These are phyloP conservation scores for Anas platyrhynchos DNA, from an alignment of 2,113 vertebrate genomes.

Conservation along the genomic window DNA sequence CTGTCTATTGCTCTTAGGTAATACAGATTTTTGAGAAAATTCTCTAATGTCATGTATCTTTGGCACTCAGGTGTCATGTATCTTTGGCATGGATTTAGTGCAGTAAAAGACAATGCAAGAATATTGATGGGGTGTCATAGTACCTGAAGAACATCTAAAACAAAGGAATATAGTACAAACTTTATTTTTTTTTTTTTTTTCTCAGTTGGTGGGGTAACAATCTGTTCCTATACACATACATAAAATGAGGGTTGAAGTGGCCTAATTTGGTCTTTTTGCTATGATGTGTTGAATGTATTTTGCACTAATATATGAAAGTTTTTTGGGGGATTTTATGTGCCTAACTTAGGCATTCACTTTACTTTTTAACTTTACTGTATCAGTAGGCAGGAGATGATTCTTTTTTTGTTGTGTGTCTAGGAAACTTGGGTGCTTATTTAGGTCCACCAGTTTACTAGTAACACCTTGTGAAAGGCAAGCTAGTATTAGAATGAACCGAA, in stretches of 20 bases:
- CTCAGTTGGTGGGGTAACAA: too few species aligned
- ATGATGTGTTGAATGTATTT: background rate
- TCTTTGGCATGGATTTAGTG: background rate
- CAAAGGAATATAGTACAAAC: background rate
- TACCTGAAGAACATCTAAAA: background rate
- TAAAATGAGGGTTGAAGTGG: background rate
- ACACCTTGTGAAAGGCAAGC: background rate
- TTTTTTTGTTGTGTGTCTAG: background rate
- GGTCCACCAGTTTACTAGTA: too few species aligned
- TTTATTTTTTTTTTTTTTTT: too few species aligned
- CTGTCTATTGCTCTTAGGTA: background rate
- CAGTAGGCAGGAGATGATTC: background rate
- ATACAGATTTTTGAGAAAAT: background rate
- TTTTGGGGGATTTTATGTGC: background rate
- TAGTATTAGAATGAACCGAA: background rate
- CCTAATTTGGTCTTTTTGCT: too few species aligned
- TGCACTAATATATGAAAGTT: background rate
- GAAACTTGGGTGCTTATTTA: background rate
- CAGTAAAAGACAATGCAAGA: background rate
- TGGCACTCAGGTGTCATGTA: background rate
- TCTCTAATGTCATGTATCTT: background rate
- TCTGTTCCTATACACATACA: background rate
- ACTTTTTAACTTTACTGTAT: background rate
- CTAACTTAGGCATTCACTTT: background rate
- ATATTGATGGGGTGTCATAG: background rate